phyloP scores from a whole-genome alignment of 2,888 invertebrate species.

The Ennomos quercinarius region DNA sequence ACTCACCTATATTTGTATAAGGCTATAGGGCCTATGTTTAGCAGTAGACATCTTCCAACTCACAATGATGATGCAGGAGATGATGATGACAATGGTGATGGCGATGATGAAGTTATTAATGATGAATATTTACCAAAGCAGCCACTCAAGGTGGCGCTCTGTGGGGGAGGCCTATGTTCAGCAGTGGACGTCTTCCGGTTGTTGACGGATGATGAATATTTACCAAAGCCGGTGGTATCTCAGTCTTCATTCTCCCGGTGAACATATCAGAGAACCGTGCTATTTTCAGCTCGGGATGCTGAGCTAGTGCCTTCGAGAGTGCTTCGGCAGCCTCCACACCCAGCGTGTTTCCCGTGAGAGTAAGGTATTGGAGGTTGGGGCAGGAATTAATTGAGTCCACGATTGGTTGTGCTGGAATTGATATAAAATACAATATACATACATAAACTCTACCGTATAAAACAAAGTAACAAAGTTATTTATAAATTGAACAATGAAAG shows the following conservation, averaged over 20 bases:
- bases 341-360: slow-evolving; percentile 96
- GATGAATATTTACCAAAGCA: slow-evolving; percentile 89
- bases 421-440: slow-evolving; percentile 7
- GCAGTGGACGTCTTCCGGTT: no score
- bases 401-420: slow-evolving; percentile 88
- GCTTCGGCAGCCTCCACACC: slow-evolving; percentile 95
- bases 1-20: no score
- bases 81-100: no score
- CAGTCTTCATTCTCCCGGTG: slow-evolving; percentile 96
- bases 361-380: slow-evolving; percentile 88
- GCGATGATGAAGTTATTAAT: no score
- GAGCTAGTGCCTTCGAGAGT: slow-evolving; percentile 92
- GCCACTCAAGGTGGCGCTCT: no score
- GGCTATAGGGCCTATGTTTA: no score
- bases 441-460: not conserved
- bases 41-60: no score
- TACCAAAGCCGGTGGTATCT: slow-evolving; percentile 96
- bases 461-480: no score
- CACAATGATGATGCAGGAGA: no score
- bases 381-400: slow-evolving; percentile 91
- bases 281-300: slow-evolving; percentile 90
- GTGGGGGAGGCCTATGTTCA: no score
- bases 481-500: no score
- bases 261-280: slow-evolving; percentile 99
- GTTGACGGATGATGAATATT: slow-evolving; percentile 39